Percentiles rank a stretch among this genome's conserved stretches.
phyloP scores from a whole-genome alignment of 1,140 invertebrate species.

The Tetragnatha versicolor region DNA sequence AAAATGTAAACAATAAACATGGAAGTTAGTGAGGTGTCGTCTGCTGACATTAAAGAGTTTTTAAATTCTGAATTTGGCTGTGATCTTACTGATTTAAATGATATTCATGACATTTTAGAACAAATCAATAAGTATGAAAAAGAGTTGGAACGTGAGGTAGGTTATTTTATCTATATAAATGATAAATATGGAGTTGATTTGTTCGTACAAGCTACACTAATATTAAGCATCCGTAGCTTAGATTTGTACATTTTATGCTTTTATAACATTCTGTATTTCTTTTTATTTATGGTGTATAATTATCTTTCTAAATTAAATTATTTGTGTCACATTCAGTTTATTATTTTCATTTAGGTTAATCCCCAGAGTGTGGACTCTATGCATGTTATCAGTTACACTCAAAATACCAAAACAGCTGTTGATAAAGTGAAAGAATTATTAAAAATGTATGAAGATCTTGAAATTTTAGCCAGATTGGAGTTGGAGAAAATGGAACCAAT shows the following conservation, averaged over 20 bases:
- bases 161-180: too few relatives aligned
- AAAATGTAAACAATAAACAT: constrained; percentile 21
- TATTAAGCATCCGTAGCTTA: too few relatives aligned
- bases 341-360: constrained; percentile 10
- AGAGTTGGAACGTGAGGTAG: constrained; percentile 28
- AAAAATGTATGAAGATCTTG: constrained; percentile 6
- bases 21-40: neutral
- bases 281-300: too few relatives aligned
- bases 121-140: constrained; percentile 22
- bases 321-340: neutral
- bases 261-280: too few relatives aligned
- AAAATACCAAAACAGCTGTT: constrained; percentile 36
- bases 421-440: constrained; percentile 6
- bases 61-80: constrained; percentile 41
- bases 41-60: constrained; percentile 21
- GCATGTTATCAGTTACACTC: neutral
- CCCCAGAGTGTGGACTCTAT: neutral
- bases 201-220: too few relatives aligned
- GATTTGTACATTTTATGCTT: too few relatives aligned
- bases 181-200: too few relatives aligned
- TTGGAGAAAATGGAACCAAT: constrained; percentile 2
- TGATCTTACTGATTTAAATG: constrained; percentile 9
- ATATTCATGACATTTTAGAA: constrained; percentile 21
- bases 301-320: too few relatives aligned
- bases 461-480: neutral